These are phyloP conservation scores for Egretta garzetta DNA, from an alignment of 2,113 vertebrate genomes.

Conservation along the genomic window DNA sequence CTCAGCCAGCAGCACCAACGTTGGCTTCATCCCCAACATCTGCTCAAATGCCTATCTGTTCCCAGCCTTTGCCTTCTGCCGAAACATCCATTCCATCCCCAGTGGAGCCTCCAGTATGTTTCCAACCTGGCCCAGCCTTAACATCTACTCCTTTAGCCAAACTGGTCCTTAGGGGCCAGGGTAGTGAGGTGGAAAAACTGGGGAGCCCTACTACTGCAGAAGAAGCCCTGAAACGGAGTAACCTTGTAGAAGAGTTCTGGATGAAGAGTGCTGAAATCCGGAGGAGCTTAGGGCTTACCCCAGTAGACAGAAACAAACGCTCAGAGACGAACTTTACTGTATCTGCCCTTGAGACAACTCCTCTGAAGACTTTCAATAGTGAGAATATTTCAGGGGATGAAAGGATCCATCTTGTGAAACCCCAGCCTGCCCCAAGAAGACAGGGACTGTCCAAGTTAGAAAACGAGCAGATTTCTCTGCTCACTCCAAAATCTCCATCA, in stretches of 20 bases:
- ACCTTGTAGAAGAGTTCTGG: constrained; percentile 97
- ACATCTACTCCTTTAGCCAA: constrained; percentile 85
- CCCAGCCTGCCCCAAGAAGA: constrained; percentile 77
- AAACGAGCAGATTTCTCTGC: constrained; percentile 76
- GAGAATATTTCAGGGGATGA: constrained; percentile 75
- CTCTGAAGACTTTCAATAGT: constrained; percentile 69
- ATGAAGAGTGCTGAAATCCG: constrained; percentile 94
- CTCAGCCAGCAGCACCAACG: constrained; percentile 70
- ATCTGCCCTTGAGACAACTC: constrained; percentile 51
- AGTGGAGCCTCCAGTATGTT: constrained; percentile 86
- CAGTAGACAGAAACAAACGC: constrained; percentile 82
- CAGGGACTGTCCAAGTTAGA: constrained; percentile 81
- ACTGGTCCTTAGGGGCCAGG: constrained; percentile 58
- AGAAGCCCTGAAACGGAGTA: constrained; percentile 80
- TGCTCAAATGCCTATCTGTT: constrained; percentile 86
- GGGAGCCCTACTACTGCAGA: constrained; percentile 74
- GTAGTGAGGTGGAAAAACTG: constrained; percentile 50
- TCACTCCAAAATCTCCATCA: constrained; percentile 77
- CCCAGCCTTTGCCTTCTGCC: constrained; percentile 85
- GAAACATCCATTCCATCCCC: constrained; percentile 81
- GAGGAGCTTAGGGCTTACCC: constrained; percentile 89
- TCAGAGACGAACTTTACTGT: constrained; percentile 72
- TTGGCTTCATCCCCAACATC: constrained; percentile 51
- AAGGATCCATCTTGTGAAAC: constrained; percentile 69
- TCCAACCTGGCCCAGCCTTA: constrained; percentile 85